Base-by-base conservation (phyloP, 2,113 vertebrate genomes). In the Pleuronectes platessa region DNA sequence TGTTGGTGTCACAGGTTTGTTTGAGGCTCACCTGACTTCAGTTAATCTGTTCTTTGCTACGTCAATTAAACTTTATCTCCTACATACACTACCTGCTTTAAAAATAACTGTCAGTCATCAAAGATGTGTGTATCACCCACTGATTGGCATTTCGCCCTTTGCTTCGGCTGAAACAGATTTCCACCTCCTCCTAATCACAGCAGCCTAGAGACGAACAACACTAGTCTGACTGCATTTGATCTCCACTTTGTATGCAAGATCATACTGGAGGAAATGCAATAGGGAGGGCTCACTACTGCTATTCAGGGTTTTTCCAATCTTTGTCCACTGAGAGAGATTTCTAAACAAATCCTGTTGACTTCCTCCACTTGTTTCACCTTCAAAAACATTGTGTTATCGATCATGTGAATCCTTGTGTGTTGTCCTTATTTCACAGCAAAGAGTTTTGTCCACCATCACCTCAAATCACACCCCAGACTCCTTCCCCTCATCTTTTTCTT, bases 351-450 rank as follows among this genome's bases (percentile, higher is more conserved):
- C 40, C 62, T 55, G 15, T 73, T 55, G 64, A 80, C 70, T 75
- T 75, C 27, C 45, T 54, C 31, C 58, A 31, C 72, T 78, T 70
- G 26, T 75, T 82, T 80, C 76, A 80, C 60, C 76, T 76, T 82
- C 65, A 40, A 37, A 78, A 81, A 70, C 63, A 83, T 31, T 18
- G 47, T 72, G 24, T 37, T 82, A 84, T 88, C 0, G 74, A 82
- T 85, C 70, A 71, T 45, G 37, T 78, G 68, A 60, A 67, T 78
- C 71, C 40, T 68, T 79, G 35, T 14, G 2, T 3, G 20, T 13
- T 66, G 27, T 83, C 60, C 58, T 85, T 59, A 66, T 61, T 55
- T 37, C 27, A 63, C 55, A 47, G 65, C 20, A 68, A 70, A 66
- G 40, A 62, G 45, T 78, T 68, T 78, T 42, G 60, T 61, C 45